Conservation (phyloP, 2,113 vertebrate genomes). For the Corythornis cristatus region DNA sequence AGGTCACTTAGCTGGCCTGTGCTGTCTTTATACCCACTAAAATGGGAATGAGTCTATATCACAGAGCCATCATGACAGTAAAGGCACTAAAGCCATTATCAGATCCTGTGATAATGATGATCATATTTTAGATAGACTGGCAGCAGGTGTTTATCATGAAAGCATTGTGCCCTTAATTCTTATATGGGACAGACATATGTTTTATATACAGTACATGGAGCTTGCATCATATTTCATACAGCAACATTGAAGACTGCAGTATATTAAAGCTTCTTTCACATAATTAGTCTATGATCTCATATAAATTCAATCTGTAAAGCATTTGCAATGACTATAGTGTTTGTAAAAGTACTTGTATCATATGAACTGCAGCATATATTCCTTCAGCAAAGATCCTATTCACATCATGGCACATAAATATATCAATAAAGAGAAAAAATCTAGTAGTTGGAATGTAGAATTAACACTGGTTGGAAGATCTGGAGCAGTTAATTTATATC, state of each 20-base stretch:
- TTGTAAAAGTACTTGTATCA: neutral
- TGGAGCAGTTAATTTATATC: neutral
- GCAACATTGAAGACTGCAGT: neutral
- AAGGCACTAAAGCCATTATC: neutral
- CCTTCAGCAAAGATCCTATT: neutral
- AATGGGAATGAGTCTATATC: neutral
- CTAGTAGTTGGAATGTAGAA: neutral
- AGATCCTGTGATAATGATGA: neutral
- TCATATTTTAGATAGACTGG: neutral
- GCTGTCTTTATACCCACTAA: neutral
- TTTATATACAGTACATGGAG: neutral
- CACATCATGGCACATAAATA: neutral
- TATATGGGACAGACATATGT: neutral
- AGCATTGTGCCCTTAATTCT: neutral
- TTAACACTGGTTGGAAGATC: neutral
- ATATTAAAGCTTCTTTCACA: constrained; percentile 8
- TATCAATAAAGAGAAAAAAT: neutral
- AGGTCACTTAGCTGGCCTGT: neutral
- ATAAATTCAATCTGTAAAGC: constrained; percentile 21
- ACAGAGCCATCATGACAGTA: neutral
- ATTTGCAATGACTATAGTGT: neutral
- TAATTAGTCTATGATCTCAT: constrained; percentile 29
- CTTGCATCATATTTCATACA: neutral
- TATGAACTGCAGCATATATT: neutral
- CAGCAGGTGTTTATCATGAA: neutral